Conservation (phyloP, 2,797 vertebrate species). For the Scolopax bukidnonensis region DNA sequence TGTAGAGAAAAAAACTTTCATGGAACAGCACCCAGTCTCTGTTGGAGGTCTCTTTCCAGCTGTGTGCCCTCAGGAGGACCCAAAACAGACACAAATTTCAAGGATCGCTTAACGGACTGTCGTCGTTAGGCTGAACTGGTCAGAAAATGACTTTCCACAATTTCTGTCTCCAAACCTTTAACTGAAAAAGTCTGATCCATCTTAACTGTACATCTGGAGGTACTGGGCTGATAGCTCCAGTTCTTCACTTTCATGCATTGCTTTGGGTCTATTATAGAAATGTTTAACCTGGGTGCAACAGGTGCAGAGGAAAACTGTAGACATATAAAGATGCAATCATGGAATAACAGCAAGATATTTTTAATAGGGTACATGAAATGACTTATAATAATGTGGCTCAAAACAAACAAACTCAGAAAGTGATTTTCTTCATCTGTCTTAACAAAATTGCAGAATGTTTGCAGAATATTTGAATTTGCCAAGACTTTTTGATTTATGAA, state of each 20-base stretch:
- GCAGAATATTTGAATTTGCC: neutral
- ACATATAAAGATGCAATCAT: neutral
- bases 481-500: neutral
- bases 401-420: neutral
- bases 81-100: neutral
- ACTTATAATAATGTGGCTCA: neutral
- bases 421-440: neutral
- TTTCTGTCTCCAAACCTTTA: neutral
- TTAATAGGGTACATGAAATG: neutral
- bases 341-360: neutral
- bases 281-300: neutral
- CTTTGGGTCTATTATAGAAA: neutral
- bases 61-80: neutral
- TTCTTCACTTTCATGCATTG: neutral
- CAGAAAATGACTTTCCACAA: neutral
- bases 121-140: no score
- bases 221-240: neutral
- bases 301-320: neutral
- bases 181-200: neutral
- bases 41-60: neutral
- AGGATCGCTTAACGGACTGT: neutral
- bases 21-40: neutral
- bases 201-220: neutral
- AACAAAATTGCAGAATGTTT: neutral
- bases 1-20: neutral